phyloP scores from a whole-genome alignment of 2,113 vertebrate genomes.

The Jaculus jaculus region DNA sequence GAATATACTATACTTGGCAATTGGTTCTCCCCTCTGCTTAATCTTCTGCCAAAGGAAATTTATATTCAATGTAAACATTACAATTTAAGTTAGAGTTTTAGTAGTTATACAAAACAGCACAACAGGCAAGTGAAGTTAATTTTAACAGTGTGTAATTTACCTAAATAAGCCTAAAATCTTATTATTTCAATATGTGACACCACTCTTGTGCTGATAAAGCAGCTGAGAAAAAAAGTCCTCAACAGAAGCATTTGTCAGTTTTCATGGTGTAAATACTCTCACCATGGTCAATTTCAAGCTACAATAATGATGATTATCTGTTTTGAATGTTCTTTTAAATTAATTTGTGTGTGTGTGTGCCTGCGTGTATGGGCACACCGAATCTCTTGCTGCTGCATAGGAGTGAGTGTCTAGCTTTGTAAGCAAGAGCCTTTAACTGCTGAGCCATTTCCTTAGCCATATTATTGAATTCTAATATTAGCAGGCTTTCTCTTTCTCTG shows the following conservation, averaged over 20 bases:
- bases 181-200: background rate
- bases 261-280: background rate
- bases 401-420: too few relatives aligned
- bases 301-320: background rate
- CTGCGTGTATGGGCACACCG: too few relatives aligned
- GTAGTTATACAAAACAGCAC: background rate
- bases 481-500: background rate
- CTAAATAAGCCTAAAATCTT: background rate
- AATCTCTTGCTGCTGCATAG: too few relatives aligned
- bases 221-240: background rate
- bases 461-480: background rate
- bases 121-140: background rate
- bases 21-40: background rate
- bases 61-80: background rate
- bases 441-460: background rate
- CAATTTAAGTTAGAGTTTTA: background rate
- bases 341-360: too few relatives aligned
- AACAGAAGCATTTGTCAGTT: background rate
- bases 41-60: background rate
- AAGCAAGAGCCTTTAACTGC: too few relatives aligned
- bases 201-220: background rate
- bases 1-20: too few relatives aligned
- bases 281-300: background rate
- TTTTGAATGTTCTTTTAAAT: too few relatives aligned
- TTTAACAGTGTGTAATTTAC: background rate